phyloP scores from a whole-genome alignment of 2,888 invertebrate species.

The Rhingia campestris region DNA sequence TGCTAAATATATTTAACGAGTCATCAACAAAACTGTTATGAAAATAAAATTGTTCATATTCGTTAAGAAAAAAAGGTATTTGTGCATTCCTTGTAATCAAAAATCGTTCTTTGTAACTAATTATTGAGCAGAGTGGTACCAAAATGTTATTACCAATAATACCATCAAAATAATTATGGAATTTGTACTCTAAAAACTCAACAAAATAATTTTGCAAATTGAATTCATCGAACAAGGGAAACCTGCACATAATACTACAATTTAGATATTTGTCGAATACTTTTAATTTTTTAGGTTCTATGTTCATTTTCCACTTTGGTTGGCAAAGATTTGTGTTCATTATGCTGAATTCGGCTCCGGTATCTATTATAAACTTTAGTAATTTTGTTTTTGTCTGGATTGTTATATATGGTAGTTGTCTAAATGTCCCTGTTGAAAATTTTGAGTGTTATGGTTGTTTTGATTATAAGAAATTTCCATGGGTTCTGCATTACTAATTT shows the following conservation, averaged over 20 bases:
- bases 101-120: conserved; percentile 15
- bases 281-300: not conserved
- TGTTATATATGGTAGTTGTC: conserved; percentile 32
- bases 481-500: not conserved
- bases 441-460: conserved; percentile 1
- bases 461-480: conserved; percentile 23
- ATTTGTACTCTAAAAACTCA: conserved; percentile 17
- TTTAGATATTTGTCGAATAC: not conserved
- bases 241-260: conserved; percentile 1
- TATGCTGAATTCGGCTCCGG: conserved; percentile 36
- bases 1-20: not conserved
- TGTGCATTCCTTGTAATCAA: conserved; percentile 16
- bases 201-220: conserved; percentile 5
- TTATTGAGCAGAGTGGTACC: not conserved
- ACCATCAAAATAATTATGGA: conserved; percentile 18
- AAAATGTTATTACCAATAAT: conserved; percentile 44
- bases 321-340: conserved; percentile 20
- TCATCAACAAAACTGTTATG: not conserved
- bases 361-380: conserved; percentile 34
- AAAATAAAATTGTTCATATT: conserved; percentile 20
- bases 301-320: conserved; percentile 11
- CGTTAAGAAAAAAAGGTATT: conserved; percentile 14
- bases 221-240: conserved; percentile 28
- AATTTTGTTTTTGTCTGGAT: not conserved
- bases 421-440: conserved; percentile 17